These are phyloP conservation scores for Spodoptera litura DNA, from an alignment of 1,140 invertebrate genomes.

Conservation along the genomic window DNA sequence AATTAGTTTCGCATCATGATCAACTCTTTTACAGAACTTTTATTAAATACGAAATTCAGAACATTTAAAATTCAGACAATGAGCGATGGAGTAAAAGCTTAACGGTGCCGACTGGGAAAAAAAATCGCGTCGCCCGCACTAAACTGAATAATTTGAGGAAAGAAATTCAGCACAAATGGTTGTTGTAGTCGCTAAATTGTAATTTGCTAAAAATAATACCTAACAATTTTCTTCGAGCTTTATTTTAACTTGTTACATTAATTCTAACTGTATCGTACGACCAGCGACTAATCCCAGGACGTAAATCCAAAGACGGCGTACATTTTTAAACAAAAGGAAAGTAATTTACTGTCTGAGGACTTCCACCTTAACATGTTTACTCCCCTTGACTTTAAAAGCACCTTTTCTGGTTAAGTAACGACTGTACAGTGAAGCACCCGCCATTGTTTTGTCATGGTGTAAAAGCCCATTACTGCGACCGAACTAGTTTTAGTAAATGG, in stretches of 20 bases:
- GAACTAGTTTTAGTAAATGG: constrained; percentile 19
- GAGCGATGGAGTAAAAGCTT: constrained; percentile 42
- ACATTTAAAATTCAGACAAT: constrained; percentile 48
- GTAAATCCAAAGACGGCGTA: constrained; percentile 38
- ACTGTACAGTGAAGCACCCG: not conserved
- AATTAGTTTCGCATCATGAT: constrained; percentile 33
- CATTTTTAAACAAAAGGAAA: constrained; percentile 31
- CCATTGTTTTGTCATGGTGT: constrained; percentile 17
- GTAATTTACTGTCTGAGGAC: constrained; percentile 22
- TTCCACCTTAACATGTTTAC: constrained; percentile 26
- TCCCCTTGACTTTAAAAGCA: not conserved
- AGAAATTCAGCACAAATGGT: constrained; percentile 52
- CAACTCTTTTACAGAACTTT: constrained; percentile 8
- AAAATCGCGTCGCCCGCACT: constrained; percentile 37
- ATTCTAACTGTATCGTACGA: constrained; percentile 41
- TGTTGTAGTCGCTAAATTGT: constrained; percentile 50
- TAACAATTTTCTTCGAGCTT: constrained; percentile 48
- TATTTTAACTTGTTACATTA: constrained; percentile 53
- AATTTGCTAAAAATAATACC: constrained; percentile 56
- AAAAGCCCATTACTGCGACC: constrained; percentile 4
- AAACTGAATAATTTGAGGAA: constrained; percentile 59
- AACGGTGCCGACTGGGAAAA: constrained; percentile 36
- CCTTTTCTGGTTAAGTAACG: not conserved
- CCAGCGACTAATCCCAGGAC: constrained; percentile 24
- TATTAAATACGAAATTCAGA: constrained; percentile 38